Evolutionary conservation across 2,888 invertebrate genomes (phyloP), one percentile per base, ranked within the genome.

Genomic region (Pandemis corylana): DNA sequence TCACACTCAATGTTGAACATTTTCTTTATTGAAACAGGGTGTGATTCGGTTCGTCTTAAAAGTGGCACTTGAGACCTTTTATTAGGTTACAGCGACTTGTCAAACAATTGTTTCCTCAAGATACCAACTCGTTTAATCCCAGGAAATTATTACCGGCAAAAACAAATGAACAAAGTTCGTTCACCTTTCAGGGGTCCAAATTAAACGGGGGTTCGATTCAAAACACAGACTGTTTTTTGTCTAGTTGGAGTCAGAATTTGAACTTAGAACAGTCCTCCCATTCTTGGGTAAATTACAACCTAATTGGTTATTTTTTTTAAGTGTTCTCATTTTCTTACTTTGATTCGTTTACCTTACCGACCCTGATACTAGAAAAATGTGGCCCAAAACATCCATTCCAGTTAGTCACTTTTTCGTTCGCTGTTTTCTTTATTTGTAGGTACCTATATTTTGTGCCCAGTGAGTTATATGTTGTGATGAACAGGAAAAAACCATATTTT

Each of bases 121-220:
- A 71, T 75, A 71, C 63, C 53, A 70, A 71, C 67, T 71, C 67
- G 12, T 66, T 42, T 70, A 67, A 75, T 71, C 46, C 66, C 53
- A 63, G 75, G 62, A 46, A 71, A 75, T 71, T 67, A 75, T 66
- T 67, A 62, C 70, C 69, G 51, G 59, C 62, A 71, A 63, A 67
- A 71, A 75, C 75, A 75, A 75, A 70, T 75, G 70, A 70, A 67
- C 67, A 71, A 71, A 71, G 71, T 75, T 75, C 71, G 56, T 71
- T 71, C 75, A 70, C 74, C 71, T 67, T 62, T 28, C 46, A 15
- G 65, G 44, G 64, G 44, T 53, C 81, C 85, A 88, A 88, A 84
- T 86, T 85, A 87, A 79, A 78, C 84, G 83, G 79, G 83, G 85
- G 86, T 89, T 89, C 88, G 89, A 89, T 87, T 87, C 28, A 59